Evolutionary conservation across 1,140 invertebrate genomes (phyloP).

Genomic region (Gonatopus flavifemur): DNA sequence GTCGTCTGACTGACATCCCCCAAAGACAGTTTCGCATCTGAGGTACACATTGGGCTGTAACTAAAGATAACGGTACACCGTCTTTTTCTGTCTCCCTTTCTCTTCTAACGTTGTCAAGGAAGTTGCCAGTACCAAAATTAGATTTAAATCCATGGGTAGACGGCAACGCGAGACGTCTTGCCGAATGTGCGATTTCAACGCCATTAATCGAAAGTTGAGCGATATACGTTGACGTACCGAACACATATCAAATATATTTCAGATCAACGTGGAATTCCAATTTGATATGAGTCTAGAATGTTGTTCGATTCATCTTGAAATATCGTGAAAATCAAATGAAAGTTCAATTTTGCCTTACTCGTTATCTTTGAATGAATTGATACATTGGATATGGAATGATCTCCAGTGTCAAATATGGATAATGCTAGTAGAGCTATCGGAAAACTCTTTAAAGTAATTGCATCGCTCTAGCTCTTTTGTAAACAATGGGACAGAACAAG

Average conservation of each 20-base stretch:
- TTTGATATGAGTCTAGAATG: constrained; percentile 32
- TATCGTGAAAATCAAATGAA: too few relatives aligned
- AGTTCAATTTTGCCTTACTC: too few relatives aligned
- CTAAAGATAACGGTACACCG: constrained; percentile 53
- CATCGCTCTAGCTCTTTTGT: too few relatives aligned
- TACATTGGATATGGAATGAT: too few relatives aligned
- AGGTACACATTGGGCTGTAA: constrained; percentile 47
- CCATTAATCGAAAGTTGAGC: constrained; percentile 22
- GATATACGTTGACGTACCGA: constrained; percentile 30
- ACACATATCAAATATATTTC: too few relatives aligned
- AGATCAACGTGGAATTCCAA: constrained; percentile 20
- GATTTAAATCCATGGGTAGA: constrained; percentile 18
- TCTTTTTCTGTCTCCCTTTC: too few relatives aligned
- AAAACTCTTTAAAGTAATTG: too few relatives aligned
- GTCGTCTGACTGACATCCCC: constrained; percentile 55
- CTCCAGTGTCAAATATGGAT: too few relatives aligned
- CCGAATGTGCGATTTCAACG: constrained; percentile 19
- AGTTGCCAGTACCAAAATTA: constrained; percentile 31
- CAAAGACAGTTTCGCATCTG: constrained; percentile 54
- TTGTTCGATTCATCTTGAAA: too few relatives aligned
- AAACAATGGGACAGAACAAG: too few relatives aligned
- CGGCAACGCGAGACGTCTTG: constrained; percentile 18
- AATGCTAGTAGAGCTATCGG: too few relatives aligned
- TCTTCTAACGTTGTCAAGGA: constrained; percentile 44
- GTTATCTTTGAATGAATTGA: too few relatives aligned